Conservation (phyloP, 2,797 vertebrate genomes). For the Octomys mimax region DNA sequence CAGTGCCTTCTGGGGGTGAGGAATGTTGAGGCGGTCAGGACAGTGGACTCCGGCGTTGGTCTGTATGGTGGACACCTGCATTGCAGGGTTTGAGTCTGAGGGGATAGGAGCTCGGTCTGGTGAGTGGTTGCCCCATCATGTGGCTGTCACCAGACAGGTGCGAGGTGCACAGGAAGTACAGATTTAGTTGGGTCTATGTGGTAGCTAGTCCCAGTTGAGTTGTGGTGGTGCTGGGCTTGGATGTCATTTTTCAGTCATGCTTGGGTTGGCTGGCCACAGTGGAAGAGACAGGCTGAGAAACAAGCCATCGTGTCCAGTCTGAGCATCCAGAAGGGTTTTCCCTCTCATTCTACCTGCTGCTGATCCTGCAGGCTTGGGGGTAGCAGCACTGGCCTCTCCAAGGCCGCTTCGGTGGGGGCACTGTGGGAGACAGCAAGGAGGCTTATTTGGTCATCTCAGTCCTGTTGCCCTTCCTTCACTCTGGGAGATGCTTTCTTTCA, state of each 20-base stretch:
- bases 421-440: accelerated
- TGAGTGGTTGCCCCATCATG: accelerated
- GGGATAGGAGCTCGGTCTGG: accelerated
- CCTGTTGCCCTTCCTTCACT: accelerated
- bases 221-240: background rate
- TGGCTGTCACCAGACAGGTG: background rate
- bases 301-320: accelerated
- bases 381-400: accelerated
- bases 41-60: background rate
- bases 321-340: background rate
- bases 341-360: accelerated
- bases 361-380: background rate
- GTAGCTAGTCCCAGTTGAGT: accelerated
- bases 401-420: background rate
- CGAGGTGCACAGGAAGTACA: background rate
- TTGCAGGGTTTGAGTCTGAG: accelerated
- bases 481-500: background rate
- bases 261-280: accelerated
- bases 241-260: background rate
- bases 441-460: accelerated
- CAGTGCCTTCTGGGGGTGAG: background rate
- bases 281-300: background rate
- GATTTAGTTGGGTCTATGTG: accelerated
- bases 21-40: background rate
- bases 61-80: accelerated